Evolutionary conservation across 2,888 invertebrate species (phyloP).

Genomic region (Monochamus alternatus): DNA sequence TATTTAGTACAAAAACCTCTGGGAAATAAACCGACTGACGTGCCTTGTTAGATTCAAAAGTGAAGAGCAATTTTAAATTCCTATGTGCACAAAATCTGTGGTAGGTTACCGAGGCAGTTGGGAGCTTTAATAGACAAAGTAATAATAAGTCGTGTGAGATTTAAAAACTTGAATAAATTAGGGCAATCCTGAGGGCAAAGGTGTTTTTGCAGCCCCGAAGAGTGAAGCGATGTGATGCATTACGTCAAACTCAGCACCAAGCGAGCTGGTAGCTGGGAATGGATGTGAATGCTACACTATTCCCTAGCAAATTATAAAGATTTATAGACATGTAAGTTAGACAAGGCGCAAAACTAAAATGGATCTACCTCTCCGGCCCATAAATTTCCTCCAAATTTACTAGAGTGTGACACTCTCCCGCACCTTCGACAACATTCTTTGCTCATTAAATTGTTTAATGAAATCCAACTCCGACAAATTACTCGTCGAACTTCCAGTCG

Average conservation of each 20-base stretch:
- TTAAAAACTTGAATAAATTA: slow-evolving; percentile 54
- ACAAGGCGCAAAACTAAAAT: slow-evolving; percentile 59
- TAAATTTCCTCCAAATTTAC: slow-evolving; percentile 64
- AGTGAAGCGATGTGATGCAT: slow-evolving; percentile 54
- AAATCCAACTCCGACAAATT: slow-evolving; percentile 50
- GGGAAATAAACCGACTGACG: no score
- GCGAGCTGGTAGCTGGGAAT: slow-evolving; percentile 55
- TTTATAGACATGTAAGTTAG: slow-evolving; percentile 63
- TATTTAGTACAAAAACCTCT: no score
- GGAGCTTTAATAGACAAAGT: no score
- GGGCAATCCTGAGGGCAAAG: slow-evolving; percentile 51
- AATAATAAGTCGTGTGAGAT: slow-evolving; percentile 20
- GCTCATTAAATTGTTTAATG: slow-evolving; percentile 64
- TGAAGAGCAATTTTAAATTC: no score
- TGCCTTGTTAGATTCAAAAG: no score
- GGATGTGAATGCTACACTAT: slow-evolving; percentile 61
- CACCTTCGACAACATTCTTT: slow-evolving; percentile 61
- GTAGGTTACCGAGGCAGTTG: no score
- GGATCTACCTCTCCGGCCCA: slow-evolving; percentile 58
- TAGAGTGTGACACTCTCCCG: slow-evolving; percentile 61
- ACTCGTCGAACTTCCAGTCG: slow-evolving; percentile 29
- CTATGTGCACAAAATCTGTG: no score
- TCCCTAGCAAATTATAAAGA: slow-evolving; percentile 64
- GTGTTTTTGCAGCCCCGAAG: slow-evolving; percentile 52
- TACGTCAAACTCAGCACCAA: slow-evolving; percentile 58